Evolutionary conservation across 2,797 vertebrate genomes (phyloP), one percentile per base, ranked within the genome.

Genomic region (Tachyglossus aculeatus): DNA sequence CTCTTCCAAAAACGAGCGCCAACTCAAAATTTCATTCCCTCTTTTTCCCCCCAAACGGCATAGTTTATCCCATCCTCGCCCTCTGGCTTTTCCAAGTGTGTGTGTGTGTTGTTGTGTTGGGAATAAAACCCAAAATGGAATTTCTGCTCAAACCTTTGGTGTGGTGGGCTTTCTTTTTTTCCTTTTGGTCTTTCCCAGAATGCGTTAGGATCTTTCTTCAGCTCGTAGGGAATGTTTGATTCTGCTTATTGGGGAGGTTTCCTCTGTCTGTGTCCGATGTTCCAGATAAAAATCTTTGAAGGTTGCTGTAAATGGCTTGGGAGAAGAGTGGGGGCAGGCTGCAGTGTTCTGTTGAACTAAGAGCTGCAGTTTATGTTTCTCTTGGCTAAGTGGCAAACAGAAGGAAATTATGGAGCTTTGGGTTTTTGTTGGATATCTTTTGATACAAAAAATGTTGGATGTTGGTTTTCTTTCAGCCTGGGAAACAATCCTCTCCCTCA

Each of bases 301-400:
- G 53, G 7, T 8, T 60, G 34, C 50, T 71, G 71, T 56, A 21
- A 11, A 1, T 60, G 33, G 50, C 15, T 6, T 36, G 59, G 41
- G n/a, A 67, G 54, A 63, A 45, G 62, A 39, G 27, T 51, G 25
- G 7, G 7, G n/a, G 58, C 27, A 27, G 32, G 16, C 41, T 25
- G 33, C 44, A 53, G 21, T 44, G 27, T 60, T 25, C 0, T 29
- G 27, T 51, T 38, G 32, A 56, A 51, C 18, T 61, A 22, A 53
- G 48, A 39, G n/a, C 41, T 33, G n/a, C 32, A 36, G 19, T 19
- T 33, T 25, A 0, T 81, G 43, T 55, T 77, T 66, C 14, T 67
- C 51, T 83, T 75, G 57, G 50, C 67, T 87, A 87, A 82, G 87
- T 87, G 88, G 86, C 88, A 85, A 89, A 90, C 88, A 88, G 85